phyloP scores from a whole-genome alignment of 2,888 invertebrate genomes.

The Asteroscopus sphinx region DNA sequence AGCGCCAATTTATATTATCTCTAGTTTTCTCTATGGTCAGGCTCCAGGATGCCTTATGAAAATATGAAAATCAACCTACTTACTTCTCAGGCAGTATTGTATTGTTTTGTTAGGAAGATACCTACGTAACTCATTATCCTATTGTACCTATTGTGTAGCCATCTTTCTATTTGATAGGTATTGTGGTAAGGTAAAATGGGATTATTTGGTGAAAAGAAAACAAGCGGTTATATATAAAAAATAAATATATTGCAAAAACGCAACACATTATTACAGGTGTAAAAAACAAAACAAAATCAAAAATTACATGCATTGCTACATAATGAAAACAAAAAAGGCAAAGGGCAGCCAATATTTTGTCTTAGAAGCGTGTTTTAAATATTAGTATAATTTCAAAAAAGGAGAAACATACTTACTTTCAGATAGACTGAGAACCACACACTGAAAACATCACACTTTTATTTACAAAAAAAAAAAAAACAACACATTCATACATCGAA shows the following conservation, averaged over 20 bases:
- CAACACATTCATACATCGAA: constrained; percentile 1
- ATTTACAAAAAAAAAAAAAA: constrained; percentile 1
- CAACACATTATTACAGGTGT: constrained; percentile 17
- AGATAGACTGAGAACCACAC: background rate
- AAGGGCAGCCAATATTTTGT: background rate
- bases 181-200: background rate
- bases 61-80: background rate
- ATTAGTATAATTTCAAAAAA: background rate
- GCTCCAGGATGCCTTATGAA: background rate
- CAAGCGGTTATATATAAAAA: background rate
- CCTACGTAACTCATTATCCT: too few relatives aligned
- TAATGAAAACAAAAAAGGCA: background rate
- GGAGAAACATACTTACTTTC: constrained; percentile 33
- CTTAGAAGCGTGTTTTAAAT: background rate
- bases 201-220: background rate
- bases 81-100: too few relatives aligned
- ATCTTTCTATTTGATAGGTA: too few relatives aligned
- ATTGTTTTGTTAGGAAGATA: too few relatives aligned
- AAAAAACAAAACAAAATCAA: constrained; percentile 5
- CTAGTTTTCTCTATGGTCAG: constrained; percentile 16
- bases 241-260: constrained; percentile 13
- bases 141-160: too few relatives aligned
- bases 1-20: constrained; percentile 10
- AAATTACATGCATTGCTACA: background rate
- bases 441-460: constrained; percentile 6